Evolutionary conservation across 2,113 vertebrate genomes (phyloP).

Genomic region (Camarhynchus parvulus): DNA sequence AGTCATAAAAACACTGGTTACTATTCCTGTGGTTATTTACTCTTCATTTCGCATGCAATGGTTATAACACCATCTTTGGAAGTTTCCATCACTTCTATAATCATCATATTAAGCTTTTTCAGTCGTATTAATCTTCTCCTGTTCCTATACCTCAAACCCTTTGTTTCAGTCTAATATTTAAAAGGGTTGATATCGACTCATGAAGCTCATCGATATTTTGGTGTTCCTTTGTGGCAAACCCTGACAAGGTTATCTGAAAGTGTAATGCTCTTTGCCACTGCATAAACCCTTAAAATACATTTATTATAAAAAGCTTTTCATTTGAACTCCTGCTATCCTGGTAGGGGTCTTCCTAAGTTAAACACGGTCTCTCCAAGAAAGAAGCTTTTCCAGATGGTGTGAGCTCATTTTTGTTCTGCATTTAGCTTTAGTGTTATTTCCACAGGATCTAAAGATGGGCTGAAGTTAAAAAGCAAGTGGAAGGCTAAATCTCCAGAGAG

Average conservation of each 20-base stretch:
- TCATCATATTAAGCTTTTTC: not conserved
- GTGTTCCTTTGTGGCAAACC: not conserved
- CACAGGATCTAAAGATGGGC: constrained; percentile 17
- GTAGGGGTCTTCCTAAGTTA: constrained; percentile 16
- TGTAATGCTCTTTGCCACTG: not conserved
- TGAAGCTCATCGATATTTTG: not conserved
- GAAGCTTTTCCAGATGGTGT: constrained; percentile 38
- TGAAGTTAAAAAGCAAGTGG: constrained; percentile 37
- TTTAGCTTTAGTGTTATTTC: constrained; percentile 24
- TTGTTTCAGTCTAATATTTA: not conserved
- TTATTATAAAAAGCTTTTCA: not conserved
- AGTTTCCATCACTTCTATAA: not conserved
- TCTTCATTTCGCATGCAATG: not conserved
- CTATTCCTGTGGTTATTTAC: not conserved
- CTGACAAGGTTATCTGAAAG: not conserved
- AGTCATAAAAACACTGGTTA: not conserved
- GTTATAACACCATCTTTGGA: not conserved
- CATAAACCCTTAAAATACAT: not conserved
- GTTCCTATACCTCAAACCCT: not conserved
- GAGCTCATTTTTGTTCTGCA: constrained; percentile 9
- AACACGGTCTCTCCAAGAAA: not conserved
- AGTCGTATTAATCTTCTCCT: not conserved
- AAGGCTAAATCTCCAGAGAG: not conserved
- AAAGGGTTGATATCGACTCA: not conserved
- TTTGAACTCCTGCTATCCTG: not conserved